Evolutionary conservation across 2,113 vertebrate species (phyloP).

Genomic region (Oncorhynchus keta): DNA sequence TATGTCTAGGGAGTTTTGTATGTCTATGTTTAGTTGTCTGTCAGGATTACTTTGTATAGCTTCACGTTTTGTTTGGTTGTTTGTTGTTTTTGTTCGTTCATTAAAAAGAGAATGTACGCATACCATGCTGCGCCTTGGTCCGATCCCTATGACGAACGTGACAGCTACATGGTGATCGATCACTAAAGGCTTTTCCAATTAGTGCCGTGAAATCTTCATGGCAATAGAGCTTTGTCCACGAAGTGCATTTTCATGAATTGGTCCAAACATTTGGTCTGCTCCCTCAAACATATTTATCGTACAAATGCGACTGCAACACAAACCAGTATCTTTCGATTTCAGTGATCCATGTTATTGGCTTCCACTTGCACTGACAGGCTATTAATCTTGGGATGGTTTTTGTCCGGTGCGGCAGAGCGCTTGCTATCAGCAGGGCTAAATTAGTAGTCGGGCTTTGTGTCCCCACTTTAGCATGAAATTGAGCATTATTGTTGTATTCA

Average conservation of each 20-base stretch:
- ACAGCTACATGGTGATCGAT: constrained; percentile 27
- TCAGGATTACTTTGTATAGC: no score
- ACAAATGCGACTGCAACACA: constrained; percentile 44
- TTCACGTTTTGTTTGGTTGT: no score
- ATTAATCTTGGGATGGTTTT: constrained; percentile 69
- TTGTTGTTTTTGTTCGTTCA: no score
- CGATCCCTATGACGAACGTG: no score
- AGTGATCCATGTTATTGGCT: constrained; percentile 77
- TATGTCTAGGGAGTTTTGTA: no score
- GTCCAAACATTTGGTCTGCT: constrained; percentile 44
- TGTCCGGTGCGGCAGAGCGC: constrained; percentile 24
- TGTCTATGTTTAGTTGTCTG: no score
- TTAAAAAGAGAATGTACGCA: no score
- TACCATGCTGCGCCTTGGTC: no score
- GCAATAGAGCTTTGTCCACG: constrained; percentile 15
- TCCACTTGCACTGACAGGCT: constrained; percentile 68
- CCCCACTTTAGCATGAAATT: constrained; percentile 59
- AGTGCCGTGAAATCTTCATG: constrained; percentile 25
- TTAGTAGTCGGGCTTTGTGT: constrained; percentile 50
- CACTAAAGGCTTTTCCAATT: constrained; percentile 36
- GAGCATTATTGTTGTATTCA: constrained; percentile 57
- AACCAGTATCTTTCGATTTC: constrained; percentile 67
- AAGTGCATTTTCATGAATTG: constrained; percentile 21
- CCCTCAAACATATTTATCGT: constrained; percentile 66
- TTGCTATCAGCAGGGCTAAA: constrained; percentile 47